Conservation (phyloP, 2,113 vertebrate genomes). For the Sapayoa aenigma region DNA sequence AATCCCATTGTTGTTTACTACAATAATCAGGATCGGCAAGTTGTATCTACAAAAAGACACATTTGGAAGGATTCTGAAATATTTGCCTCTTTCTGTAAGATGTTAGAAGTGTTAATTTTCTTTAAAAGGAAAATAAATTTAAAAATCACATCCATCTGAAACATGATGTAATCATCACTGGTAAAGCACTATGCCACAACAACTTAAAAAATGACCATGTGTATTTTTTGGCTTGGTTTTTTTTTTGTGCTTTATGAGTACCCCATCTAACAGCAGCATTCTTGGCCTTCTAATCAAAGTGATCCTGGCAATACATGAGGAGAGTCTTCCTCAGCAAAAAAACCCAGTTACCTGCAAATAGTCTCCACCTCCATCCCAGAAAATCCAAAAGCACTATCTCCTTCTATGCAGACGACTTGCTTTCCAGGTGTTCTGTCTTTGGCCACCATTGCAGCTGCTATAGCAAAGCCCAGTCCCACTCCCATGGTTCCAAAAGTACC, state of each 20-base stretch:
- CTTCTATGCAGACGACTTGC: conserved; percentile 88
- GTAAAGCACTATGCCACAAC: background rate
- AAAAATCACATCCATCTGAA: background rate
- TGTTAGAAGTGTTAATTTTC: background rate
- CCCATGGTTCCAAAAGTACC: conserved; percentile 98
- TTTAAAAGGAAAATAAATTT: background rate
- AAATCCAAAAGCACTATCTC: conserved; percentile 97
- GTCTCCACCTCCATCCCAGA: conserved; percentile 98
- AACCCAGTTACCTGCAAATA: conserved; percentile 85
- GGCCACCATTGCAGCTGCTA: conserved; percentile 87
- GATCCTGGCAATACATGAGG: background rate
- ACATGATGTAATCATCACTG: background rate
- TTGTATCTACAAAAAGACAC: conserved; percentile 80
- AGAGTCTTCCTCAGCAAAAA: background rate
- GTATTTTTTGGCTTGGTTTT: background rate
- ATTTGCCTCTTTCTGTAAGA: background rate
- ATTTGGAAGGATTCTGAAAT: background rate
- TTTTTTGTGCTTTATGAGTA: background rate
- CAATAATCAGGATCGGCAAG: conserved; percentile 86
- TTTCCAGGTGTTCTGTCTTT: conserved; percentile 67
- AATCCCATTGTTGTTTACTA: conserved; percentile 97
- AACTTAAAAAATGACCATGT: background rate
- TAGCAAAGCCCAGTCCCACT: conserved; percentile 91
- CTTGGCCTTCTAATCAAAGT: background rate
- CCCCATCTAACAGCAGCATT: background rate